A percentile compares a stretch with the other conserved stretches of the same genome.
Conservation (phyloP, 1,140 invertebrate genomes). For the Archivesica marissinica region DNA sequence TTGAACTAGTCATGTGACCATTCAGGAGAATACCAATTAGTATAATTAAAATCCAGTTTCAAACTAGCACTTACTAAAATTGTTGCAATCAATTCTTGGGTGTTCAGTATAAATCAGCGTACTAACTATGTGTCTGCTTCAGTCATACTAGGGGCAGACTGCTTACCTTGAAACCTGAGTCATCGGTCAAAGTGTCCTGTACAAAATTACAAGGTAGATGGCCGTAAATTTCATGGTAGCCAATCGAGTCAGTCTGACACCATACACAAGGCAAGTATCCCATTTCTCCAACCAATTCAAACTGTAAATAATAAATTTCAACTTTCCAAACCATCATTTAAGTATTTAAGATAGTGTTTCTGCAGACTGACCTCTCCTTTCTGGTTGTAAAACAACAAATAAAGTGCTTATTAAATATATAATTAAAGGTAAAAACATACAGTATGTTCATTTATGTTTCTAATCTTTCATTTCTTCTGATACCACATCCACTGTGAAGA, state of each 20-base stretch:
- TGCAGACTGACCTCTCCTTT: no score
- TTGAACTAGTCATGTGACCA: conserved; percentile 22
- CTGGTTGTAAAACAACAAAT: no score
- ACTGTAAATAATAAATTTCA: conserved; percentile 20
- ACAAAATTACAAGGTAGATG: background rate
- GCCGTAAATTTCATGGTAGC: conserved; percentile 21
- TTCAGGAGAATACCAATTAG: conserved; percentile 9
- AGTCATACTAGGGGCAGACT: background rate
- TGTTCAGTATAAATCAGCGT: conserved; percentile 27
- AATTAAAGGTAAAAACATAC: no score
- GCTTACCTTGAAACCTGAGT: conserved; percentile 30
- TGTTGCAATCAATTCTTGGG: conserved; percentile 41
- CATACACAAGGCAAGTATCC: background rate
- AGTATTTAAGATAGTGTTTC: no score
- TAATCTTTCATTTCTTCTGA: no score
- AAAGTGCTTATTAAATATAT: no score
- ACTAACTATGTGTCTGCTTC: conserved; percentile 6
- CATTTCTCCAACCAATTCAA: background rate
- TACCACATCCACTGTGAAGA: no score
- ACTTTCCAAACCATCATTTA: no score
- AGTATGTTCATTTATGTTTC: no score
- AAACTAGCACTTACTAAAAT: conserved; percentile 36
- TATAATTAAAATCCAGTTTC: background rate
- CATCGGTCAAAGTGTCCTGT: background rate
- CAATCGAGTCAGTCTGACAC: conserved; percentile 18